Percentiles rank a stretch among this genome's conserved stretches.
These are phyloP conservation scores for Schizaphis graminum DNA, from an alignment of 2,888 invertebrate genomes.

Conservation along the genomic window DNA sequence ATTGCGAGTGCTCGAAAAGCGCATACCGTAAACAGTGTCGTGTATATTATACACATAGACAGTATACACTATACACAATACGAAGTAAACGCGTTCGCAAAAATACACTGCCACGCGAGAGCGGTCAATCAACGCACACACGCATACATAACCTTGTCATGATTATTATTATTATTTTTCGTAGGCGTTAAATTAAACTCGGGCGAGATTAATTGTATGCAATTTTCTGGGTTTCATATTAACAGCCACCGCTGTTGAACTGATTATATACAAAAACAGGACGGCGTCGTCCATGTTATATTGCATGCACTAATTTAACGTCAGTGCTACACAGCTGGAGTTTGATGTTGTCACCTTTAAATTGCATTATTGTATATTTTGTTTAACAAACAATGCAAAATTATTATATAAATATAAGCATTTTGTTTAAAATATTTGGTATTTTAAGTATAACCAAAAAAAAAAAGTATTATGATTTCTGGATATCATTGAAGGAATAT, in stretches of 20 bases:
- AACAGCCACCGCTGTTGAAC: constrained; percentile 12
- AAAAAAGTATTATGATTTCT: background rate
- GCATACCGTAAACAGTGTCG: background rate
- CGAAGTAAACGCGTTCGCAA: background rate
- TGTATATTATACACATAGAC: no score
- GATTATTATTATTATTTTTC: background rate
- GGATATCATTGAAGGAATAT: background rate
- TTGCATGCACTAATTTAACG: background rate
- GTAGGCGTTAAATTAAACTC: constrained; percentile 53
- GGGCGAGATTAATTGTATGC: constrained; percentile 50
- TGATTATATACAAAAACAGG: constrained; percentile 21
- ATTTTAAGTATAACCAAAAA: background rate
- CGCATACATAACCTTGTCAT: background rate
- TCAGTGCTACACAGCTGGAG: background rate
- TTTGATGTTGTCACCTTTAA: background rate
- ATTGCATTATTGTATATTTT: background rate
- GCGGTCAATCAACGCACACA: constrained; percentile 6
- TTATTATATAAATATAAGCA: background rate
- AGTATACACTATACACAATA: background rate
- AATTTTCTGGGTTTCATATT: constrained; percentile 44
- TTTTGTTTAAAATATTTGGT: background rate
- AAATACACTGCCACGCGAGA: background rate
- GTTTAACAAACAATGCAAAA: background rate
- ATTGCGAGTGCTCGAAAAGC: constrained; percentile 19
- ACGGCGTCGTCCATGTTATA: background rate